Evolutionary conservation across 2,888 invertebrate species (phyloP), one percentile per base, ranked within the genome.

Genomic region (Lasius fuliginosus): DNA sequence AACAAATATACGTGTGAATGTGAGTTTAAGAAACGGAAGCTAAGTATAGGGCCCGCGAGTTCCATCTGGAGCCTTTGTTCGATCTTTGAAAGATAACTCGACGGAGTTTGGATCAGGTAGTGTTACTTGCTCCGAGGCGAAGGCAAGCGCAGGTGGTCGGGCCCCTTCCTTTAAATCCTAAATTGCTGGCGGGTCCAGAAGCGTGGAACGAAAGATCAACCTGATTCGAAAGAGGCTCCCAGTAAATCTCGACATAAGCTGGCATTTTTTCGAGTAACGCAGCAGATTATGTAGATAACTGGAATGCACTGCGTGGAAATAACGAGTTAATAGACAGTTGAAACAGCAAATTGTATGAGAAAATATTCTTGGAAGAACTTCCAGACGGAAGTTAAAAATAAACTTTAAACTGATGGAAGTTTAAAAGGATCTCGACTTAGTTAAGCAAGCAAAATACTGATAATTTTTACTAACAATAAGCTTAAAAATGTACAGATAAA

Each of bases 51-150:
- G 76, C 40, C 75, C 73, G 77, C 84, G 90, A 82, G 60, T 81
- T 83, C 86, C 90, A 90, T 87, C 87, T 90, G 90, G 88, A 69
- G 79, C 71, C 89, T 90, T 90, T 90, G 90, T 90, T 85, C 83
- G 90, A 60, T 68, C 68, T 83, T 82, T 77, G 82, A 84, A 87
- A 85, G 89, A 90, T 89, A 79, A 71, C 89, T 89, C 65, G 79
- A 33, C 53, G 15, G 46, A 49, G 23, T 56, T 74, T 33, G 42
- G 67, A 56, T 69, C 90, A 89, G 90, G 88, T 90, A 89, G 84
- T 89, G 84, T 90, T 90, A 88, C 90, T 85, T 85, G 84, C 79
- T 76, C 64, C 65, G 65, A 53, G 68, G 46, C 65, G 58, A 42
- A 73, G 18, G 15, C 82, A 69, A 83, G 81, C 79, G 87, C 90